These are phyloP conservation scores for Drosophila percnosoma DNA, from an alignment of 2,888 invertebrate species.

Conservation along the genomic window DNA sequence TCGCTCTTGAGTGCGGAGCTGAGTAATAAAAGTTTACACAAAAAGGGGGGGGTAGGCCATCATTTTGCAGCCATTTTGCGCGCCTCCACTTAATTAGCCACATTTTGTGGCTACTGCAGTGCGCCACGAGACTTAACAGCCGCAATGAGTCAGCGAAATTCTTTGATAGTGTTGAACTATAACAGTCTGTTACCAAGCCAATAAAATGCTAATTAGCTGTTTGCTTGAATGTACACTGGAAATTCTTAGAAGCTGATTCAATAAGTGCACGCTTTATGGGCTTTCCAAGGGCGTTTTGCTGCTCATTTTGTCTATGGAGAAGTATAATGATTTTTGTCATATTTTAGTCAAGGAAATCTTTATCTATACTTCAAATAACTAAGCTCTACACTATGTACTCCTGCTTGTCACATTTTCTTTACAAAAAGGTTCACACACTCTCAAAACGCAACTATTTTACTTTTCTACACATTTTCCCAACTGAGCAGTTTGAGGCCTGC, in stretches of 20 bases:
- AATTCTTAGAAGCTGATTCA: background rate
- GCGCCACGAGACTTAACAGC: background rate
- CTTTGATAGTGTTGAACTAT: background rate
- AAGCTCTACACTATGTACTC: background rate
- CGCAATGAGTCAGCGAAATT: slow-evolving; percentile 4
- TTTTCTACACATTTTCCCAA: slow-evolving; percentile 29
- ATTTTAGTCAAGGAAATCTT: background rate
- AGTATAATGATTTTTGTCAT: background rate
- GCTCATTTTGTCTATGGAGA: background rate
- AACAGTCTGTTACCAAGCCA: slow-evolving; percentile 1
- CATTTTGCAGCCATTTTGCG: slow-evolving; percentile 26
- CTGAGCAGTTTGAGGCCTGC: slow-evolving; percentile 4
- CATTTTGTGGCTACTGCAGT: slow-evolving; percentile 48
- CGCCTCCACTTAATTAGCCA: slow-evolving; percentile 45
- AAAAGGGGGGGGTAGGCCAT: slow-evolving; percentile 22
- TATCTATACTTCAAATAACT: background rate
- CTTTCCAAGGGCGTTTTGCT: background rate
- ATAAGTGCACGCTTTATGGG: background rate
- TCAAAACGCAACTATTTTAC: background rate
- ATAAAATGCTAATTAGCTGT: slow-evolving; percentile 1
- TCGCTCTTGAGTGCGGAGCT: background rate
- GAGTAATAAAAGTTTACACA: slow-evolving; percentile 36
- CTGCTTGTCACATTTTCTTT: background rate
- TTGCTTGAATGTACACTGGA: background rate
- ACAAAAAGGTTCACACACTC: background rate